phyloP scores from a whole-genome alignment of 2,888 invertebrate species.

The Apamea epomidion region DNA sequence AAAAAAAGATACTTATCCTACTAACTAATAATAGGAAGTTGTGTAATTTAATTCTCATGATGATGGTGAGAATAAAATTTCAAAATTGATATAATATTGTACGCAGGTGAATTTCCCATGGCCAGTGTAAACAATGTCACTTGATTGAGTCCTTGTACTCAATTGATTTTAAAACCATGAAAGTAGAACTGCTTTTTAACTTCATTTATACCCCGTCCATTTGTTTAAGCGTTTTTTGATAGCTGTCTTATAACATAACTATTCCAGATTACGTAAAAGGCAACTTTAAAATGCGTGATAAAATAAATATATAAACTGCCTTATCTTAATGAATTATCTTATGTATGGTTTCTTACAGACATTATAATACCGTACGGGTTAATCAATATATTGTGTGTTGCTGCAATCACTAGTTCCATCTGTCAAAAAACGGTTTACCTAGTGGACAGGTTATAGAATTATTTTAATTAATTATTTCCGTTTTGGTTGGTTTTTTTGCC shows the following conservation, averaged over 20 bases:
- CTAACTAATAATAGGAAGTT: neutral
- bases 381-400: too few relatives aligned
- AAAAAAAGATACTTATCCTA: neutral
- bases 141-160: conserved; percentile 5
- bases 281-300: too few relatives aligned
- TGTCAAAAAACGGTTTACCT: too few relatives aligned
- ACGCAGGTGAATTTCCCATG: neutral
- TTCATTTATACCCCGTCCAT: neutral
- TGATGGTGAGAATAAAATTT: conserved; percentile 1
- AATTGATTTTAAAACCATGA: neutral
- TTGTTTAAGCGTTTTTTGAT: too few relatives aligned
- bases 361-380: too few relatives aligned
- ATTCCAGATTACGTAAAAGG: too few relatives aligned
- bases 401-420: too few relatives aligned
- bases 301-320: too few relatives aligned
- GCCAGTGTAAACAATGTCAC: conserved; percentile 10
- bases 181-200: neutral
- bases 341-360: too few relatives aligned
- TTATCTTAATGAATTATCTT: too few relatives aligned
- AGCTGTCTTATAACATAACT: too few relatives aligned
- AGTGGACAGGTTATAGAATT: neutral
- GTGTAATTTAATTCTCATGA: conserved; percentile 17
- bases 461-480: neutral
- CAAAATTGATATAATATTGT: neutral
- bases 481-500: neutral